Base-by-base conservation (phyloP, 1,140 invertebrate species). In the Atta colombica region DNA sequence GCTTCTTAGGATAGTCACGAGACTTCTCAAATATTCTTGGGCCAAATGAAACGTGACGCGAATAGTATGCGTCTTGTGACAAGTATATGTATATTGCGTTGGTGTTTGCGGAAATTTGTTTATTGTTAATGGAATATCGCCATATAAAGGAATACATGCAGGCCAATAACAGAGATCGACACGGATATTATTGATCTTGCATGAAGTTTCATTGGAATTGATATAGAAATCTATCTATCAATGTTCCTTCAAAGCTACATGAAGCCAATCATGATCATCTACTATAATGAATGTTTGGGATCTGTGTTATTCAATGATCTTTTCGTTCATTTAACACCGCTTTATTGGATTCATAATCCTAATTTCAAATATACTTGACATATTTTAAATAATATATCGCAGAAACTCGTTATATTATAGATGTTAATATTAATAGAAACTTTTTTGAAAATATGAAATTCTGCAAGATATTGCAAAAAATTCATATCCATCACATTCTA, bases 41-140 rank as follows among this genome's bases (percentile, higher is more conserved):
- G 51, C 68, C 75, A 66, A 85, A 51, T 49, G 63, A 49, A 45
- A 90, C 88, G 80, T 88, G 88, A 90, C 61, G 80, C 68, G 89
- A 89, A 88, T 90, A 28, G 25, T 63, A 63, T 14, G 69, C 28
- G 28, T 35, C 39, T 75, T 35, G 45, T 45, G 65, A 71, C 80
- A 31, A 45, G 39, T 49, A 61, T 49, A 49, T 31, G 39, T 61
- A 61, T 35, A 14, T 51, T 49, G 31, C 49, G 63, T 55, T 14
- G 63, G 49, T 16, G 31, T 58, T 81, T 31, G 49, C 80, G 28
- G 55, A 84, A 82, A 84, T 75, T 82, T 21, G 39, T 28, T 60
- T 31, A 25, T 45, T 61, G 35, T 61, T 82, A 61, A 82, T 61
- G 25, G 68, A 60, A 25, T 39, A 55, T 72, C 14, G 14, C 25